Evolutionary conservation across 2,113 vertebrate genomes (phyloP).

Genomic region (Phrynosoma platyrhinos): DNA sequence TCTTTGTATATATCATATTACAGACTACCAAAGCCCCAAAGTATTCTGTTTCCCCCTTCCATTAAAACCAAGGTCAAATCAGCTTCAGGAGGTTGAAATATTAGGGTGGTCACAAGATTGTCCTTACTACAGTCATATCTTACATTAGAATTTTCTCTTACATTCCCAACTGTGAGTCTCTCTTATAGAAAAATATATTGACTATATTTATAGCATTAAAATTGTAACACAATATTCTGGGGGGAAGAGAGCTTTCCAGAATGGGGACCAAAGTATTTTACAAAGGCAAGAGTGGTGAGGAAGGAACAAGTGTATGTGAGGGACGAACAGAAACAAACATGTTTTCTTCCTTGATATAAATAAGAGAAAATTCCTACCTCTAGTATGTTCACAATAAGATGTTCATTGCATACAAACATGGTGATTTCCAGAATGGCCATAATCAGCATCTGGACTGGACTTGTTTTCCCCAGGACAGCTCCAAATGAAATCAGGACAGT

Average conservation of each 20-base stretch:
- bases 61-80: background rate
- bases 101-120: no score
- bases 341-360: background rate
- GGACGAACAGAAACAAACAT: background rate
- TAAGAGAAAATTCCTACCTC: constrained; percentile 68
- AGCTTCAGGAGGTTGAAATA: no score
- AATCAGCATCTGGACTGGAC: constrained; percentile 92
- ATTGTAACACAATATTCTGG: background rate
- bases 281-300: background rate
- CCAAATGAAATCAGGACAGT: constrained; percentile 96
- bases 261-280: background rate
- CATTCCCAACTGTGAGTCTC: background rate
- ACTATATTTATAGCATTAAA: no score
- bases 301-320: background rate
- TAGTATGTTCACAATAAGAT: constrained; percentile 78
- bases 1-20: background rate
- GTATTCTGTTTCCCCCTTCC: background rate
- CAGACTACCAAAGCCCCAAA: background rate
- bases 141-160: background rate
- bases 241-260: no score
- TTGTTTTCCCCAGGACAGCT: constrained; percentile 94
- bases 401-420: constrained; percentile 88
- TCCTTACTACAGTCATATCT: no score
- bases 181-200: background rate
- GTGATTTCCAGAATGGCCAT: constrained; percentile 92